phyloP scores from a whole-genome alignment of 2,888 invertebrate genomes.

The Dicycla oo region DNA sequence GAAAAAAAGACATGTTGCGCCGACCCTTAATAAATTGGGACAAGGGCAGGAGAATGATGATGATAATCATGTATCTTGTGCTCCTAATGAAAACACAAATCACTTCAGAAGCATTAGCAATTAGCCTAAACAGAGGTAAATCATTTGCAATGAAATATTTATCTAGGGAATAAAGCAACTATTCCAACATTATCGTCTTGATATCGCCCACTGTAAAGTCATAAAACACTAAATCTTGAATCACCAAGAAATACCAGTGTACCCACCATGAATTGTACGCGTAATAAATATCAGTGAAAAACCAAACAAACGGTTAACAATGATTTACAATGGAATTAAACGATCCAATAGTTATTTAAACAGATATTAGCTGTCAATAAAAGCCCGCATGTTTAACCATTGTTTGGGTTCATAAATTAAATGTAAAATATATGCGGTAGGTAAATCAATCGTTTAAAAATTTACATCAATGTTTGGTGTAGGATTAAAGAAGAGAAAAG shows the following conservation, averaged over 20 bases:
- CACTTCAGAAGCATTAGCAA: no score
- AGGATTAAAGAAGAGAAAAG: not conserved
- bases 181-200: not conserved
- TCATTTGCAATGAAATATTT: not conserved
- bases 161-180: not conserved
- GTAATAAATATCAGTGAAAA: slow-evolving; percentile 82
- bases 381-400: slow-evolving; percentile 79
- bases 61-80: not conserved
- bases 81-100: not conserved
- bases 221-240: slow-evolving; percentile 58
- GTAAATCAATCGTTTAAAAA: slow-evolving; percentile 64
- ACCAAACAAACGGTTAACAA: slow-evolving; percentile 78
- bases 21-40: no score
- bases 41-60: no score
- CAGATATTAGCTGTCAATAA: slow-evolving; percentile 83
- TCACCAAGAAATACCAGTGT: slow-evolving; percentile 68
- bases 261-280: slow-evolving; percentile 79
- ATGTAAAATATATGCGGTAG: slow-evolving; percentile 59
- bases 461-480: slow-evolving; percentile 20
- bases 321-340: slow-evolving; percentile 81
- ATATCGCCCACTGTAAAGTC: slow-evolving; percentile 62
- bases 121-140: no score
- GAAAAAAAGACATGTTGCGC: no score
- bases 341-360: slow-evolving; percentile 80
- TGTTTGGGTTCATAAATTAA: slow-evolving; percentile 65